Evolutionary conservation across 2,113 vertebrate species (phyloP).

Genomic region (Coptodon rendalli): DNA sequence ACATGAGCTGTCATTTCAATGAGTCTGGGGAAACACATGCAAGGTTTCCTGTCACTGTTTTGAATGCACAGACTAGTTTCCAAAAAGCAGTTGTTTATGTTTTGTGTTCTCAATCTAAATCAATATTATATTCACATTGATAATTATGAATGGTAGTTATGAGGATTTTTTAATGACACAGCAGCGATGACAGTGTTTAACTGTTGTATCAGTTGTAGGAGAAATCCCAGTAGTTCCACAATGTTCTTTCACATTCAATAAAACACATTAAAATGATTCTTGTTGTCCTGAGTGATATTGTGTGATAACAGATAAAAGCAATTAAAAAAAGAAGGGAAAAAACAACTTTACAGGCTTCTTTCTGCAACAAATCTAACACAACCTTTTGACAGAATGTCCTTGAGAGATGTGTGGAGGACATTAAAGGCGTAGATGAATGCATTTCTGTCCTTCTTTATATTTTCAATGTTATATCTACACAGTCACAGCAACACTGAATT

Average conservation of each 20-base stretch:
- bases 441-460: not conserved
- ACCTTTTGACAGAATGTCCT: not conserved
- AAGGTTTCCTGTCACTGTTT: not conserved
- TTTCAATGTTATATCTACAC: slow-evolving; percentile 33
- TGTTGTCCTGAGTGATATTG: not conserved
- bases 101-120: not conserved
- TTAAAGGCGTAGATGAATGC: not conserved
- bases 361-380: not conserved
- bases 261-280: not conserved
- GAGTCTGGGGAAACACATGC: not conserved
- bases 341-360: not conserved
- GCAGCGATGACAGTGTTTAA: not conserved
- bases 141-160: not conserved
- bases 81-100: not conserved
- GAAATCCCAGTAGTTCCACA: not conserved
- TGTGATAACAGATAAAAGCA: not conserved
- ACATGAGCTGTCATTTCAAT: not conserved
- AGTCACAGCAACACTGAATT: slow-evolving; percentile 14
- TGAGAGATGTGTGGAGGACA: not conserved
- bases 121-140: not conserved
- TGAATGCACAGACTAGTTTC: not conserved
- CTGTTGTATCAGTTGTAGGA: not conserved
- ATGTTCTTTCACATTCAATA: not conserved
- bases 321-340: not conserved
- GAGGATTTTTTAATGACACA: not conserved